Percentiles rank a stretch among this genome's conserved stretches.
Evolutionary conservation across 2,888 invertebrate genomes (phyloP).

Genomic region (Diploptera punctata): DNA sequence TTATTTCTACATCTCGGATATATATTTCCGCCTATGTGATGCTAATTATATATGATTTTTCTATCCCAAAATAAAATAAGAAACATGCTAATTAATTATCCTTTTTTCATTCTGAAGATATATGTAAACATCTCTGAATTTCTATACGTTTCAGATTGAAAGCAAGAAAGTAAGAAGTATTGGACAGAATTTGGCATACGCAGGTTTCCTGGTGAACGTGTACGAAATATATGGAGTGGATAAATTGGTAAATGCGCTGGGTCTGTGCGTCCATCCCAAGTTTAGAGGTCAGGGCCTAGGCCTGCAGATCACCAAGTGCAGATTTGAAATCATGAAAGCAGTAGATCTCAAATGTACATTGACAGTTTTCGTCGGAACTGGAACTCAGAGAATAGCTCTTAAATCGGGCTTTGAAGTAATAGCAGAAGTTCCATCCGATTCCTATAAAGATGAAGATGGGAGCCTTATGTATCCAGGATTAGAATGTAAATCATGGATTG

Average conservation of each 20-base stretch:
- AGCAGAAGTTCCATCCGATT: constrained; percentile 28
- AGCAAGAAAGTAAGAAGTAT: neutral
- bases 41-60: no score
- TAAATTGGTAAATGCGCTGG: constrained; percentile 58
- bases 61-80: no score
- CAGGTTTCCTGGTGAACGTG: constrained; percentile 54
- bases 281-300: constrained; percentile 59
- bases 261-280: constrained; percentile 57
- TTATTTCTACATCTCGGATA: no score
- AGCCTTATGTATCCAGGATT: constrained; percentile 2
- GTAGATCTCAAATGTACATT: constrained; percentile 29
- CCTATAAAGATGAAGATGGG: constrained; percentile 23
- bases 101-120: no score
- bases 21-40: no score
- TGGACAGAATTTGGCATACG: constrained; percentile 40
- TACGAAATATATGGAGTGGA: constrained; percentile 56
- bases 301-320: constrained; percentile 55
- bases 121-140: no score
- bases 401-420: constrained; percentile 34
- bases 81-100: no score
- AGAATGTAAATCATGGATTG: neutral
- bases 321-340: constrained; percentile 49
- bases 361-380: constrained; percentile 35
- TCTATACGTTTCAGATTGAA: neutral
- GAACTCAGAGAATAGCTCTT: constrained; percentile 33